Evolutionary conservation across 2,888 invertebrate genomes (phyloP).

Genomic region (Campaea margaritaria): DNA sequence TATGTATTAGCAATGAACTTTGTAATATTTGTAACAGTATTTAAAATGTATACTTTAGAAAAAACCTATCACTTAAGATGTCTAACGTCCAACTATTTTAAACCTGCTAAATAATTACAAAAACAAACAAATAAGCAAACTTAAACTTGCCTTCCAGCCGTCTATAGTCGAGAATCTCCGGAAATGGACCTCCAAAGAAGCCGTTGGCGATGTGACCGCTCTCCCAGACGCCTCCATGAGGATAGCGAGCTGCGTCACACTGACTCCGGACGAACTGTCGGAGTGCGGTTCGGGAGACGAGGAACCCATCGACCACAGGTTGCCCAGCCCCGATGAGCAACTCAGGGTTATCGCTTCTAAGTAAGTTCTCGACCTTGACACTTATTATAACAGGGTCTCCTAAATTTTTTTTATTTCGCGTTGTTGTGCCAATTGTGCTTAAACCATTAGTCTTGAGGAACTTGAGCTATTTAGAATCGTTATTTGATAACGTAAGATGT

Average conservation of each 20-base stretch:
- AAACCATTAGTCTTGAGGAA: too few relatives aligned
- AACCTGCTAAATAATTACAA: too few relatives aligned
- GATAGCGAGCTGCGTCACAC: constrained; percentile 84
- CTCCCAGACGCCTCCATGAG: constrained; percentile 91
- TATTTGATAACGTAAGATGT: too few relatives aligned
- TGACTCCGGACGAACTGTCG: constrained; percentile 82
- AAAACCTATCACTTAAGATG: too few relatives aligned
- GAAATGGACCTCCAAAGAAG: constrained; percentile 94
- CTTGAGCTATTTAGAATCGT: too few relatives aligned
- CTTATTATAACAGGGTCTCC: not conserved
- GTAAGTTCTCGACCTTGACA: constrained; percentile 78
- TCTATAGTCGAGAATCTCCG: constrained; percentile 91
- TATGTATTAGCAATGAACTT: too few relatives aligned
- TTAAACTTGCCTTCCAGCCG: constrained; percentile 84
- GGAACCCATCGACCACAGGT: constrained; percentile 92
- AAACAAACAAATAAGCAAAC: not conserved
- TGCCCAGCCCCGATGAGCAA: constrained; percentile 95
- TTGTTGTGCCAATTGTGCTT: too few relatives aligned
- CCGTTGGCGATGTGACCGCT: constrained; percentile 92
- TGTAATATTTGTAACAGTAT: too few relatives aligned
- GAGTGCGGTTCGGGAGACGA: constrained; percentile 86
- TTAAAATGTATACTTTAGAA: too few relatives aligned
- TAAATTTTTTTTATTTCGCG: too few relatives aligned
- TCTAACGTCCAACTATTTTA: too few relatives aligned
- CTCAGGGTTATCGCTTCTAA: constrained; percentile 92